phyloP scores from a whole-genome alignment of 1,140 invertebrate species.

The Hermetia illucens region DNA sequence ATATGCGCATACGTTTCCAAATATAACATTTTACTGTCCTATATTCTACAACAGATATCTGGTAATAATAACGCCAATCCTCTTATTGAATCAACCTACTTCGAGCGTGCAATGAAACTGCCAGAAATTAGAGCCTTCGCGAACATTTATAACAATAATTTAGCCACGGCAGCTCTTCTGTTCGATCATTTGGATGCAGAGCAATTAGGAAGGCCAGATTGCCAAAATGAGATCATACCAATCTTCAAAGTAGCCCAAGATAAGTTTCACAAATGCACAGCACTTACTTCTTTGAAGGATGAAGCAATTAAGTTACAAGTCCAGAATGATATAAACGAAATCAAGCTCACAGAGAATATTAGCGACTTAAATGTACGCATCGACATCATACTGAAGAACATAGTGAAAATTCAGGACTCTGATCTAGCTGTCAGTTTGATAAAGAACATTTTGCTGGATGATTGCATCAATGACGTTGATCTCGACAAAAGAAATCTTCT shows the following conservation, averaged over 20 bases:
- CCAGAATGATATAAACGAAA: slow-evolving; percentile 11
- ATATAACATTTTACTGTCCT: slow-evolving; percentile 40
- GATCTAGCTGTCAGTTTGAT: slow-evolving; percentile 22
- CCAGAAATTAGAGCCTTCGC: slow-evolving; percentile 29
- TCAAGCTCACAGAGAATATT: slow-evolving; percentile 18
- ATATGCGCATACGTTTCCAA: slow-evolving; percentile 34
- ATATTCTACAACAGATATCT: slow-evolving; percentile 37
- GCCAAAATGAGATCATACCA: background rate
- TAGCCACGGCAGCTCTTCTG: slow-evolving; percentile 32
- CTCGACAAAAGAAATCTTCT: slow-evolving; percentile 15
- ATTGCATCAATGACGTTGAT: slow-evolving; percentile 20
- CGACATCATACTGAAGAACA: slow-evolving; percentile 26
- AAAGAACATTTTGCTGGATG: slow-evolving; percentile 18
- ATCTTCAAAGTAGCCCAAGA: background rate
- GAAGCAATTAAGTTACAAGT: background rate
- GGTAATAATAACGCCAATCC: slow-evolving; percentile 20
- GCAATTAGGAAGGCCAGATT: slow-evolving; percentile 11
- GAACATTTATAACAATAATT: slow-evolving; percentile 33
- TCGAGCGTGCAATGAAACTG: slow-evolving; percentile 33
- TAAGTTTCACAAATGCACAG: slow-evolving; percentile 16
- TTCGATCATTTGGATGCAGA: slow-evolving; percentile 22
- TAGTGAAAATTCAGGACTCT: slow-evolving; percentile 19
- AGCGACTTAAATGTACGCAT: slow-evolving; percentile 19
- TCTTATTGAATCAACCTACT: slow-evolving; percentile 2
- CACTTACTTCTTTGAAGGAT: slow-evolving; percentile 12